These are phyloP conservation scores for Hirtodrosophila trivittata DNA, from an alignment of 2,888 invertebrate species.

Conservation along the genomic window DNA sequence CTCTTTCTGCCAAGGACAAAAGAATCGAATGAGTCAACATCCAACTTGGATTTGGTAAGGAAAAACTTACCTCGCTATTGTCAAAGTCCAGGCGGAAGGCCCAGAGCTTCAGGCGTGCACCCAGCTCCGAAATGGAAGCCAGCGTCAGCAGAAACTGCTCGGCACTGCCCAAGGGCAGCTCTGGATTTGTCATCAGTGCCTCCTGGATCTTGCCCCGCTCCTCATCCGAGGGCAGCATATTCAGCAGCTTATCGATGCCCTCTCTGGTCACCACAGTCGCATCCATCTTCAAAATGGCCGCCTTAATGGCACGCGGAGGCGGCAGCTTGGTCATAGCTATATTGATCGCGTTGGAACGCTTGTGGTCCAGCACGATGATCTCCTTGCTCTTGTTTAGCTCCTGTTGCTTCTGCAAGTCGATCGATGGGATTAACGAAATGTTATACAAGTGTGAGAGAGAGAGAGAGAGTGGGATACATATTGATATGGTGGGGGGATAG, in stretches of 20 bases:
- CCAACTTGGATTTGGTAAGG: too few species aligned
- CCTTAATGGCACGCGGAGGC: slow-evolving; percentile 98
- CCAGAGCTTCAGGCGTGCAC: slow-evolving; percentile 97
- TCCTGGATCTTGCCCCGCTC: slow-evolving; percentile 98
- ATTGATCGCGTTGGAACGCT: slow-evolving; percentile 99
- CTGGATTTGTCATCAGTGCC: slow-evolving; percentile 87
- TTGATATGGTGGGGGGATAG: too few species aligned
- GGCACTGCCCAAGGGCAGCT: slow-evolving; percentile 90
- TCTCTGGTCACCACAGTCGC: slow-evolving; percentile 98
- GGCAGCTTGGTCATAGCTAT: slow-evolving; percentile 99
- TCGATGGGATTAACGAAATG: not conserved
- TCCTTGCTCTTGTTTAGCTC: slow-evolving; percentile 94
- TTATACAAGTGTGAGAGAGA: too few species aligned
- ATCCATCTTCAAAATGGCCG: slow-evolving; percentile 99
- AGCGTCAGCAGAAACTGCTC: slow-evolving; percentile 99
- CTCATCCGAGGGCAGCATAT: slow-evolving; percentile 98
- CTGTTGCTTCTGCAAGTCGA: slow-evolving; percentile 89
- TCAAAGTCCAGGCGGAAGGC: slow-evolving; percentile 99
- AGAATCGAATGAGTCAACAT: too few species aligned
- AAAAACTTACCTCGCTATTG: slow-evolving; percentile 91
- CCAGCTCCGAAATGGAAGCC: slow-evolving; percentile 97
- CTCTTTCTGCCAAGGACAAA: slow-evolving; percentile 88
- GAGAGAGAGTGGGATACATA: too few species aligned
- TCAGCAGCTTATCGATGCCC: slow-evolving; percentile 98
- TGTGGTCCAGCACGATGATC: slow-evolving; percentile 97